Percentiles rank a stretch among this genome's conserved stretches.
These are phyloP conservation scores for Zaprionus lineosus DNA, from an alignment of 2,888 invertebrate genomes.

Conservation along the genomic window DNA sequence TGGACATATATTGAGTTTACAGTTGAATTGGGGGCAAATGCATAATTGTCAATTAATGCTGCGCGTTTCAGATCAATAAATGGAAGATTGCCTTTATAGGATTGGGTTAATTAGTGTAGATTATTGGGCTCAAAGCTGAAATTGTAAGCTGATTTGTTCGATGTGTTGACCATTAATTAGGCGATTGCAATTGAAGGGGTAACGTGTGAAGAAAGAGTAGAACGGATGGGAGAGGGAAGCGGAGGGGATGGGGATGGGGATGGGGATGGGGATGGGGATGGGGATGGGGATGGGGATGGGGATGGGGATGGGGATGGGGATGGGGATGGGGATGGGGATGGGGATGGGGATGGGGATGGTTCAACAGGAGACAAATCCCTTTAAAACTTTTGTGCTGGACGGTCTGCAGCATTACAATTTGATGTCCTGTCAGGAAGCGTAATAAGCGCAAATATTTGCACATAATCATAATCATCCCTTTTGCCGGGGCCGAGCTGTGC, in stretches of 20 bases:
- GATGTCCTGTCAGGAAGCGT: conserved; percentile 39
- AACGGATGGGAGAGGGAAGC: too few species aligned
- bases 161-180: conserved; percentile 43
- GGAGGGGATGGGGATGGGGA: too few species aligned
- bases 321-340: too few species aligned
- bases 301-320: too few species aligned
- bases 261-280: too few species aligned
- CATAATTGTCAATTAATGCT: not conserved
- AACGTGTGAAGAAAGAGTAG: not conserved
- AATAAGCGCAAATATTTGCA: conserved; percentile 73
- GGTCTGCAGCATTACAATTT: conserved; percentile 29
- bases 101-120: conserved; percentile 17
- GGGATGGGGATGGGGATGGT: too few species aligned
- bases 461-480: conserved; percentile 66
- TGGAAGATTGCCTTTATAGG: too few species aligned
- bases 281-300: too few species aligned
- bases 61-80: not conserved
- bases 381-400: too few species aligned
- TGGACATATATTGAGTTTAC: too few species aligned
- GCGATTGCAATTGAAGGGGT: not conserved
- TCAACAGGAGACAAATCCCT: too few species aligned
- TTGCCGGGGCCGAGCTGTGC: conserved; percentile 45
- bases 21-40: not conserved
- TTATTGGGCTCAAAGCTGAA: conserved; percentile 13
- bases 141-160: conserved; percentile 19